These are phyloP conservation scores for Crambe crambe DNA, from an alignment of 37 sponge, comb jelly and placozoan genomes.

Conservation along the genomic window DNA sequence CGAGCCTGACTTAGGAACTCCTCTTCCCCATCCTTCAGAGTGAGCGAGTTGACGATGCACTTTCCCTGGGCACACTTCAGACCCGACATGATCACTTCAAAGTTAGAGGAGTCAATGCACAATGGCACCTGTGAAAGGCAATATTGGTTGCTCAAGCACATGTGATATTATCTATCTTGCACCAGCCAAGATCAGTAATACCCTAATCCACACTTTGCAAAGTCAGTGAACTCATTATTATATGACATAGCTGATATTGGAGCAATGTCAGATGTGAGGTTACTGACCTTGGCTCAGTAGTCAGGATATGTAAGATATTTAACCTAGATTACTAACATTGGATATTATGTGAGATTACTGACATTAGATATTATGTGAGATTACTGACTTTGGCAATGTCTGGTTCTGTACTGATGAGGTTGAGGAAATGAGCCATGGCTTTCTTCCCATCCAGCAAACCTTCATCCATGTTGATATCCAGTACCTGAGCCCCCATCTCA, in stretches of 20 bases:
- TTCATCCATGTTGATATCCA: conserved; percentile 99
- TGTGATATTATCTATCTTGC: no score
- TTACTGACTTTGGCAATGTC: conserved; percentile 82
- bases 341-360: no score
- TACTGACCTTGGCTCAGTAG: background rate
- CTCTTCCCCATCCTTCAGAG: conserved; percentile 96
- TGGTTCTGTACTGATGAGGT: conserved; percentile 92
- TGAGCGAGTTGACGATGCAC: conserved; percentile 98
- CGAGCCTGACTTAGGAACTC: conserved; percentile 92
- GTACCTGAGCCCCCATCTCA: conserved; percentile 93
- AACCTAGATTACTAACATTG: no score
- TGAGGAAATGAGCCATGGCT: conserved; percentile 88
- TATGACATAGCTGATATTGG: no score
- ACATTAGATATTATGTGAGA: no score
- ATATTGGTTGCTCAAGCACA: no score
- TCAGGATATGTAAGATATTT: conserved; percentile 17
- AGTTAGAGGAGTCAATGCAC: conserved; percentile 98
- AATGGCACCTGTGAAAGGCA: conserved; percentile 81
- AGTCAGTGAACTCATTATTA: no score
- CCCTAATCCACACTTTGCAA: no score
- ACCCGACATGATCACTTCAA: conserved; percentile 92
- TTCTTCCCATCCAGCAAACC: conserved; percentile 94
- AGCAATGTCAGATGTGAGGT: no score
- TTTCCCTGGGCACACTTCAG: conserved; percentile 96
- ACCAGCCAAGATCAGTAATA: no score